phyloP scores from a whole-genome alignment of 2,888 invertebrate genomes.

The Apodemia zela region DNA sequence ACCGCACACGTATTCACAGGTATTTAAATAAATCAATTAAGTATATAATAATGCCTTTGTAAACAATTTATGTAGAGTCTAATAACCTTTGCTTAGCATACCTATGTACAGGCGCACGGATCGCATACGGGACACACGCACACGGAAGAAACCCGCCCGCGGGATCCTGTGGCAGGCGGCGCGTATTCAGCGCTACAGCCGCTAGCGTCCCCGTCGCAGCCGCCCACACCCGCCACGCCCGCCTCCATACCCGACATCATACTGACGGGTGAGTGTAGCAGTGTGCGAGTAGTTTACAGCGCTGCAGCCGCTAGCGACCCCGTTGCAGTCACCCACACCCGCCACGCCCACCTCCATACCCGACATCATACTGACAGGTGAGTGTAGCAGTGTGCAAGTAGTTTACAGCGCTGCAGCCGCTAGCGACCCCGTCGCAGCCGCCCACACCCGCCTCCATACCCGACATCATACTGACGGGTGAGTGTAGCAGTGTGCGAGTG shows the following conservation, averaged over 20 bases:
- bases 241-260: constrained; percentile 89
- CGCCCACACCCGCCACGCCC: constrained; percentile 80
- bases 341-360: constrained; percentile 83
- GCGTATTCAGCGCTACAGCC: constrained; percentile 67
- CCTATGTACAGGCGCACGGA: constrained; percentile 23
- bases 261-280: constrained; percentile 83
- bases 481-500: not conserved
- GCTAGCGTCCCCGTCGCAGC: constrained; percentile 44
- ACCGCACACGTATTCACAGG: constrained; percentile 69
- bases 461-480: constrained; percentile 91
- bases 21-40: constrained; percentile 29
- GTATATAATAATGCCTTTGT: not conserved
- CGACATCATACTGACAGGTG: constrained; percentile 91
- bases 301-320: constrained; percentile 31
- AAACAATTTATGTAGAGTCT: not conserved
- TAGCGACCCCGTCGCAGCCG: constrained; percentile 45
- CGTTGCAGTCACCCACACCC: constrained; percentile 76
- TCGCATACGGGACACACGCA: constrained; percentile 26
- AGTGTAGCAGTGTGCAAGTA: not conserved
- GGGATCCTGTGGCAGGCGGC: constrained; percentile 75
- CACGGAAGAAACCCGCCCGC: constrained; percentile 41
- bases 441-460: constrained; percentile 88
- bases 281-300: too few relatives aligned
- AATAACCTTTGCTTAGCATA: not conserved
- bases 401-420: constrained; percentile 73